Conservation (phyloP, 2,888 invertebrate species). For the Drosophila melanosoma region DNA sequence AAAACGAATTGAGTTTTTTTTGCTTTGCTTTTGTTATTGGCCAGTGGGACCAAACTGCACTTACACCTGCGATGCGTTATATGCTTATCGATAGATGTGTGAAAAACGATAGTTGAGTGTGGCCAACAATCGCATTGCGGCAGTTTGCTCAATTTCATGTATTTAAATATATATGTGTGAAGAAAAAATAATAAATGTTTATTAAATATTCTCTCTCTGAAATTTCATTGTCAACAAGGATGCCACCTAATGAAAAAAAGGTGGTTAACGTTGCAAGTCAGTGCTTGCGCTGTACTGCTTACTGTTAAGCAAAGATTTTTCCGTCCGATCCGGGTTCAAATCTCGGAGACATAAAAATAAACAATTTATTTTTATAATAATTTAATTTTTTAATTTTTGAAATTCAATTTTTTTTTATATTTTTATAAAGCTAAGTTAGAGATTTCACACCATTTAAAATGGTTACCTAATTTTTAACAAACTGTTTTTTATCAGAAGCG, state of each 20-base stretch:
- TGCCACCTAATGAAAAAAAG: constrained; percentile 7
- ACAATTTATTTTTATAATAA: too few species aligned
- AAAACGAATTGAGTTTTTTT: constrained; percentile 30
- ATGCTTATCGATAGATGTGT: constrained; percentile 15
- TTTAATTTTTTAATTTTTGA: not conserved
- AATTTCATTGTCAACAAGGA: not conserved
- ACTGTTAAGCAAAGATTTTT: not conserved
- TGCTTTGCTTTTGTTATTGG: constrained; percentile 44
- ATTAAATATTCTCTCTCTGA: not conserved
- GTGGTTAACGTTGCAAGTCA: constrained; percentile 13
- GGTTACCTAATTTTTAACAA: not conserved
- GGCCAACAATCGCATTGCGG: not conserved
- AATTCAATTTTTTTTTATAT: not conserved
- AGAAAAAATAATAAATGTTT: not conserved
- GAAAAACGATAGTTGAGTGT: constrained; percentile 13
- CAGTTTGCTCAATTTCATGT: not conserved
- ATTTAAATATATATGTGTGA: not conserved
- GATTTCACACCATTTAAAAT: too few species aligned
- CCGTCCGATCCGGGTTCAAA: constrained; percentile 18
- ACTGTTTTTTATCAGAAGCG: not conserved
- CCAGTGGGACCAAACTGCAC: constrained; percentile 27
- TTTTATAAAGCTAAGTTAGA: not conserved
- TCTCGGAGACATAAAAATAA: not conserved
- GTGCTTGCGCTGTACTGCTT: not conserved
- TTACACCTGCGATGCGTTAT: not conserved